A percentile compares a stretch with the other conserved stretches of the same genome.
Evolutionary conservation across 2,797 vertebrate genomes (phyloP).

Genomic region (Pseudopleuronectes americanus): DNA sequence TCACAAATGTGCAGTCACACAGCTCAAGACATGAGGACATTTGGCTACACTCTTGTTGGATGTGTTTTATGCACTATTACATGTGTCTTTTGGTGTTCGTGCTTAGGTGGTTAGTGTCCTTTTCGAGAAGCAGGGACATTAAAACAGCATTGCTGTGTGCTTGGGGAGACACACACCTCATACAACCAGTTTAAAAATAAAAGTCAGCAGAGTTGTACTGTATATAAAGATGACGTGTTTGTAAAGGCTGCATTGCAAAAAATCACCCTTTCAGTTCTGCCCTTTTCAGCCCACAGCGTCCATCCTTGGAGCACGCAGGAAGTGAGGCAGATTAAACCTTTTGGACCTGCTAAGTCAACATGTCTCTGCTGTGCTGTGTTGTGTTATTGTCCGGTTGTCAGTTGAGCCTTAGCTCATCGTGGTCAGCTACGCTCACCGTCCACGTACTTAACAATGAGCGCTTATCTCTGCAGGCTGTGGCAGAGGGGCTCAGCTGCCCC

Average conservation of each 20-base stretch:
- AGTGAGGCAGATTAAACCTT: conserved; percentile 79
- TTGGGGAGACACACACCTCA: conserved; percentile 2
- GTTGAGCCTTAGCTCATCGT: conserved; percentile 72
- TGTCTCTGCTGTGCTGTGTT: conserved; percentile 67
- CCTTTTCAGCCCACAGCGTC: conserved; percentile 54
- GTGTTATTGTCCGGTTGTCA: conserved; percentile 82
- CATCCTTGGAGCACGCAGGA: conserved; percentile 78
- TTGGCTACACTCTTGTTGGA: conserved; percentile 24
- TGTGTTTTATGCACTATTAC: conserved; percentile 35
- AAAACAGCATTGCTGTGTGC: not conserved
- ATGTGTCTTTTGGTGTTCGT: conserved; percentile 32
- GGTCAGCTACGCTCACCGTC: conserved; percentile 52
- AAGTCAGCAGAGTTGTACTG: conserved; percentile 34
- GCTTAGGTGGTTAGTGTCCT: conserved; percentile 4
- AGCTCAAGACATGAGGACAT: conserved; percentile 34
- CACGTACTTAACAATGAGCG: conserved; percentile 66
- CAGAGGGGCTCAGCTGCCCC: conserved; percentile 47
- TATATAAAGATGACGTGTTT: conserved; percentile 26
- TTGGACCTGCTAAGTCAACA: conserved; percentile 80
- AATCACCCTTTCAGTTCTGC: conserved; percentile 52
- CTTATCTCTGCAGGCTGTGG: conserved; percentile 69
- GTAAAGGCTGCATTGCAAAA: conserved; percentile 45
- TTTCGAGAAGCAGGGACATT: conserved; percentile 16
- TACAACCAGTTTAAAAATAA: conserved; percentile 28
- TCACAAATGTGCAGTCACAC: conserved; percentile 33